A percentile compares a stretch with the other conserved stretches of the same genome.
These are phyloP conservation scores for Drosophila albomicans DNA, from an alignment of 1,140 invertebrate genomes.

Conservation along the genomic window DNA sequence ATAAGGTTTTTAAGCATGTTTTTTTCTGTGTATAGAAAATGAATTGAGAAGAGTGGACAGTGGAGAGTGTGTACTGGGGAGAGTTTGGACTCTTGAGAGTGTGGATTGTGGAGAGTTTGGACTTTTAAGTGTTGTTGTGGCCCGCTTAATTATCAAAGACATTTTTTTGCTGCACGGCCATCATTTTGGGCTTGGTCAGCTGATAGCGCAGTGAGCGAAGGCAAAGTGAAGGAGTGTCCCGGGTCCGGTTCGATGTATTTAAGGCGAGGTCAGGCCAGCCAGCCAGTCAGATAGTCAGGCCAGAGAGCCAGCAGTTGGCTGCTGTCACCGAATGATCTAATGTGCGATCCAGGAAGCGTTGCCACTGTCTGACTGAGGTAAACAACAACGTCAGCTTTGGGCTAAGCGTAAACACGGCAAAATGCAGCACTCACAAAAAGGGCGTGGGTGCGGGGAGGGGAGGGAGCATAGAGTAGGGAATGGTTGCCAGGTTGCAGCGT, in stretches of 20 bases:
- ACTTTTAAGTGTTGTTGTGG: constrained; percentile 29
- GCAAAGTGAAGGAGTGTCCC: constrained; percentile 34
- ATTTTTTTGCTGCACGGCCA: constrained; percentile 64
- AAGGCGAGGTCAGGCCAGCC: constrained; percentile 62
- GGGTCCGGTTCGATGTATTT: constrained; percentile 44
- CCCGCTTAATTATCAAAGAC: constrained; percentile 81
- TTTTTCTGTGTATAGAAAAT: too few species aligned
- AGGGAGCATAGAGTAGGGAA: not conserved
- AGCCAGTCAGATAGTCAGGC: too few species aligned
- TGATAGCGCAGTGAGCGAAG: constrained; percentile 38
- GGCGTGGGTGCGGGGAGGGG: constrained; percentile 29
- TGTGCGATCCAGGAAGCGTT: constrained; percentile 69
- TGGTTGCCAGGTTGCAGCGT: constrained; percentile 24
- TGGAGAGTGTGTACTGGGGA: constrained; percentile 7
- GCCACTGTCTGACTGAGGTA: constrained; percentile 18
- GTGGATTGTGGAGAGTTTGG: constrained; percentile 3
- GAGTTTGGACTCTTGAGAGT: not conserved
- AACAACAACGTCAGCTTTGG: constrained; percentile 30
- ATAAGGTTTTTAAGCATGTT: too few species aligned
- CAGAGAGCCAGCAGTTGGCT: not conserved
- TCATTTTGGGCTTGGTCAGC: constrained; percentile 66
- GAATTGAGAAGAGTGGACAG: not conserved
- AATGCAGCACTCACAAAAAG: not conserved
- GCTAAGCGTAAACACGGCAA: not conserved
- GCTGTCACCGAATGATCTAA: constrained; percentile 70